Evolutionary conservation across 1,140 invertebrate species (phyloP), one percentile per base, ranked within the genome.

Genomic region (Aphelinus certus): DNA sequence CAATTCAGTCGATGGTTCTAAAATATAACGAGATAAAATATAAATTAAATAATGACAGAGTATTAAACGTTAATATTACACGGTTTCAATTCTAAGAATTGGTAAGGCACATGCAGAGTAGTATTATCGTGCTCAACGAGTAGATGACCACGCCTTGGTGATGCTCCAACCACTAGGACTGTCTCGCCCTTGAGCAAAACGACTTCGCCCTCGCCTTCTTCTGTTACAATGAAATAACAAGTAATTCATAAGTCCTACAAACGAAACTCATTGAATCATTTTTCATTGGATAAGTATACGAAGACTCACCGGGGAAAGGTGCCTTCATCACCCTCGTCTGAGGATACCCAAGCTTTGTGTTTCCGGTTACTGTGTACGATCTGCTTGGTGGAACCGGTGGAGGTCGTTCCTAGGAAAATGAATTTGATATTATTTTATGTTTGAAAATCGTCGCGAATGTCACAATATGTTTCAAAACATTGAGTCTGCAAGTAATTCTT

Each of bases 281-380:
- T 26, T 26, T 26, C 26, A 26, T 26, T 26, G 26, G 26, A 0
- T 26, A 26, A 26, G 26, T 26, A 26, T 26, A 26, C 53, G 1
- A 47, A 67, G 58, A 73, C 79, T 84, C 88, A 93, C 92, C 92
- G 85, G 94, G 93, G 88, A 94, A 98, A 76, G 94, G 93, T 90
- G 94, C 93, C 86, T 96, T 95, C 94, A 97, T 96, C 46, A 95
- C 89, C 82, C 96, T 91, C 69, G 93, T 95, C 88, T 98, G 96
- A 51, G 96, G 96, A 88, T 97, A 97, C 76, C 94, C 93, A 71
- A 97, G 86, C 88, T 97, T 97, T n/a, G 95, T 94, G 86, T 97
- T 97, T 73, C 95, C 95, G 48, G 94, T 90, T 56, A 98, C 94
- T 47, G 95, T 97, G 87, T 97, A 98, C 0, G 95, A 91, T 77